phyloP scores from a whole-genome alignment of 2,888 invertebrate genomes.

The Melangyna quadrimaculata region DNA sequence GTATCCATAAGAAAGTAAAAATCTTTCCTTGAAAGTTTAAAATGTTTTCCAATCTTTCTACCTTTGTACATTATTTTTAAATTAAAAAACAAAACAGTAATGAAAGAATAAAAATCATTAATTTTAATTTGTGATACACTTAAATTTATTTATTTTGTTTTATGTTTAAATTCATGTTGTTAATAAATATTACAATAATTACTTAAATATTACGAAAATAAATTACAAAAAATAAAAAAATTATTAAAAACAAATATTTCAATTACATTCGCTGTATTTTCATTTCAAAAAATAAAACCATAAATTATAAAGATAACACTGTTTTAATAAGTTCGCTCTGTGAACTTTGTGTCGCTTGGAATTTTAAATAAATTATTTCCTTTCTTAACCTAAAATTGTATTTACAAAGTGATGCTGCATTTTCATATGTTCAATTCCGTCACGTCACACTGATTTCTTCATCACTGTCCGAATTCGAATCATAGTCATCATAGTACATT shows the following conservation, averaged over 20 bases:
- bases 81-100: neutral
- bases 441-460: conserved; percentile 95
- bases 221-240: conserved; percentile 44
- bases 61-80: no score
- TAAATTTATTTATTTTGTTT: conserved; percentile 54
- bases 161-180: conserved; percentile 61
- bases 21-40: no score
- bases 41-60: no score
- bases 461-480: conserved; percentile 86
- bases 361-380: neutral
- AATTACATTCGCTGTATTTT: conserved; percentile 56
- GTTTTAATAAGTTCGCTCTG: neutral
- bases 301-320: neutral
- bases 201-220: conserved; percentile 41
- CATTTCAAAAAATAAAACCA: neutral
- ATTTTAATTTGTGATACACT: conserved; percentile 65
- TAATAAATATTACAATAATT: conserved; percentile 68
- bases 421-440: conserved; percentile 81
- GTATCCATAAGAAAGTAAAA: no score
- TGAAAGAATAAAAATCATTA: neutral
- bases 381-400: conserved; percentile 38
- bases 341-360: neutral
- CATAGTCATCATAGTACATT: conserved; percentile 81
- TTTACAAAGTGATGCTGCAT: conserved; percentile 46
- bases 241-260: neutral